Conservation (phyloP, 2,797 vertebrate species). For the Astyanax mexicanus region DNA sequence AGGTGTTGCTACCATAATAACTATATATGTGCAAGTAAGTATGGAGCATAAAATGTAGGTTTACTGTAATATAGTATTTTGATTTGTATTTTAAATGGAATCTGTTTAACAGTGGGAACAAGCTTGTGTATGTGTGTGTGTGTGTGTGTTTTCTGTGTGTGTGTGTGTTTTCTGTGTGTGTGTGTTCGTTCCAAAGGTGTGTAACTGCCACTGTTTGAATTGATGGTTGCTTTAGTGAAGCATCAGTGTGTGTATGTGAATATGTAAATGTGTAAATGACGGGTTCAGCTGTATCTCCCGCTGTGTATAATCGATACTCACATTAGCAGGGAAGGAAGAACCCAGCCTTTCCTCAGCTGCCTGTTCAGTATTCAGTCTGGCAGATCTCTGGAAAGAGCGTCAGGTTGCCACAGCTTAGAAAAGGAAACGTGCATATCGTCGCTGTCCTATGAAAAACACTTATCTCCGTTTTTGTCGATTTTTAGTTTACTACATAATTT, state of each 20-base stretch:
- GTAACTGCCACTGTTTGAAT: not conserved
- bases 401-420: constrained; percentile 14
- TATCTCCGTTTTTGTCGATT: too few species aligned
- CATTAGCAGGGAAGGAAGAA: constrained; percentile 28
- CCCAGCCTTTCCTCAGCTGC: constrained; percentile 9
- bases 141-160: too few species aligned
- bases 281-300: constrained; percentile 27
- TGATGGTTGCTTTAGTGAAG: not conserved
- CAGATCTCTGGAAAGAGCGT: constrained; percentile 25
- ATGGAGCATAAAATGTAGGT: too few species aligned
- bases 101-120: too few species aligned
- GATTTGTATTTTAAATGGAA: too few species aligned
- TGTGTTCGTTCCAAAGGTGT: not conserved
- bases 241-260: constrained; percentile 5
- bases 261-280: constrained; percentile 17
- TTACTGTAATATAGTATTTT: too few species aligned
- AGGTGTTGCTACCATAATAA: too few species aligned
- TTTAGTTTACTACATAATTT: too few species aligned
- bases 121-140: too few species aligned
- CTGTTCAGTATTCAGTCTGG: constrained; percentile 35
- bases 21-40: too few species aligned
- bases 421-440: not conserved
- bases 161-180: not conserved
- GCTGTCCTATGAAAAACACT: too few species aligned
- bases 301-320: constrained; percentile 43